phyloP scores from a whole-genome alignment of 2,888 invertebrate species.

The Pyrochroa serraticornis region DNA sequence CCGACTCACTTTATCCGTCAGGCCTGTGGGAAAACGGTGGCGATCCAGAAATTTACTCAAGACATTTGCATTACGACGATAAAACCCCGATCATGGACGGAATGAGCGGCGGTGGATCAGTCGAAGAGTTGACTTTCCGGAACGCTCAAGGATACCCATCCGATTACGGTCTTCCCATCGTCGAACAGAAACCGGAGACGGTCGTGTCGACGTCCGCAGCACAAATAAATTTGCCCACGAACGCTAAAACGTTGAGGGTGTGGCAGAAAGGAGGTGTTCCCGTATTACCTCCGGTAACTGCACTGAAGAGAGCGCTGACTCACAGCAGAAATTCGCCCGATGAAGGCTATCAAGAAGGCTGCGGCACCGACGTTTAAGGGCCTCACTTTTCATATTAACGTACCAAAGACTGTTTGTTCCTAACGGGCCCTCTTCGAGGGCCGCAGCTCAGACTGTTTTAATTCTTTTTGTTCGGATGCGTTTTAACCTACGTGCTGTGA shows the following conservation, averaged over 20 bases:
- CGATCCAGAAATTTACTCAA: conserved; percentile 6
- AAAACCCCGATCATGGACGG: conserved; percentile 76
- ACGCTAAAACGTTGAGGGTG: conserved; percentile 81
- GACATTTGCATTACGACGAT: conserved; percentile 65
- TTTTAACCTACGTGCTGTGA: conserved; percentile 39
- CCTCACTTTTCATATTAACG: conserved; percentile 14
- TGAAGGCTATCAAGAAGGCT: conserved; percentile 91
- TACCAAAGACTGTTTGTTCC: conserved; percentile 41
- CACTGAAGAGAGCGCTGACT: conserved; percentile 81
- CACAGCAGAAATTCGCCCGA: conserved; percentile 87
- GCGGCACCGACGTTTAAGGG: conserved; percentile 86
- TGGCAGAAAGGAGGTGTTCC: conserved; percentile 87
- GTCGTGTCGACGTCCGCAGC: conserved; percentile 56
- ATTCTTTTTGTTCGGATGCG: neutral
- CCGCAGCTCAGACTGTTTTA: conserved; percentile 17
- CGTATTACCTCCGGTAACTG: conserved; percentile 83
- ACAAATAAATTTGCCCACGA: conserved; percentile 60
- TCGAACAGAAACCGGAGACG: conserved; percentile 54
- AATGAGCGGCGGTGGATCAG: conserved; percentile 65
- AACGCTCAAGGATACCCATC: conserved; percentile 66
- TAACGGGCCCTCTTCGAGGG: conserved; percentile 17
- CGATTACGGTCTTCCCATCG: conserved; percentile 79
- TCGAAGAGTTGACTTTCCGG: conserved; percentile 70
- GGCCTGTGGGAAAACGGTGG: conserved; percentile 72
- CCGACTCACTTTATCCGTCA: conserved; percentile 78